These are phyloP conservation scores for Ophioderma brevispina DNA, from an alignment of 35 echinoderm and acorn worm genomes.

Conservation along the genomic window DNA sequence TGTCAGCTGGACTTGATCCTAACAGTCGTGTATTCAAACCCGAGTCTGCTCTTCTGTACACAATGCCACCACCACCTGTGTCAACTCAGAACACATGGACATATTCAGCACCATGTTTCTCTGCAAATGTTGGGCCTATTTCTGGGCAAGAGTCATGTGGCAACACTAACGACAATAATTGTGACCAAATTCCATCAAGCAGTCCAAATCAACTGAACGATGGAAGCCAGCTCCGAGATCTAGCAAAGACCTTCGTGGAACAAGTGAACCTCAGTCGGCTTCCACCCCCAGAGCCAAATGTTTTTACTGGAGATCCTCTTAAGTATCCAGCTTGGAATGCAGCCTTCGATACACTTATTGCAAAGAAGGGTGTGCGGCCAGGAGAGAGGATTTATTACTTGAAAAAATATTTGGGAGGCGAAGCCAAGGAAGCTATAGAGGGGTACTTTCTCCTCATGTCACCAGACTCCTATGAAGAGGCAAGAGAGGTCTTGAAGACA, in stretches of 20 bases:
- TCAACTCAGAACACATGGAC: not conserved
- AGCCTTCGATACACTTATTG: slow-evolving; percentile 18
- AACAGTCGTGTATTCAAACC: not conserved
- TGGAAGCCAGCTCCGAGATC: not conserved
- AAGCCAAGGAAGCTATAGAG: not conserved
- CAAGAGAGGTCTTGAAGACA: not conserved
- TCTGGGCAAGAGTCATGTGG: not conserved
- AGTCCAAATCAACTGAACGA: not conserved
- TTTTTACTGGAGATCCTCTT: slow-evolving; percentile 71
- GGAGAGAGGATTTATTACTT: slow-evolving; percentile 30
- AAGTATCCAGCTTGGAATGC: slow-evolving; percentile 36
- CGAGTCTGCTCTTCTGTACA: not conserved
- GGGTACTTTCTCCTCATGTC: slow-evolving; percentile 23
- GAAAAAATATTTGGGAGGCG: slow-evolving; percentile 12
- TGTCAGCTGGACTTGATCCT: not conserved
- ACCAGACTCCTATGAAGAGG: not conserved
- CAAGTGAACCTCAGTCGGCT: slow-evolving; percentile 64
- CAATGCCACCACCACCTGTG: not conserved
- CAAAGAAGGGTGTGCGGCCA: not conserved
- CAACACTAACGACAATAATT: not conserved
- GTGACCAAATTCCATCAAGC: not conserved
- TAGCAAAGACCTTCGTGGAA: slow-evolving; percentile 38
- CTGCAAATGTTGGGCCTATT: not conserved
- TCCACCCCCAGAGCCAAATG: slow-evolving; percentile 59
- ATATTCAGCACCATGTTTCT: not conserved